Percentiles rank a stretch among this genome's conserved stretches.
Evolutionary conservation across 2,113 vertebrate genomes (phyloP).

Genomic region (Apaloderma vittatum): DNA sequence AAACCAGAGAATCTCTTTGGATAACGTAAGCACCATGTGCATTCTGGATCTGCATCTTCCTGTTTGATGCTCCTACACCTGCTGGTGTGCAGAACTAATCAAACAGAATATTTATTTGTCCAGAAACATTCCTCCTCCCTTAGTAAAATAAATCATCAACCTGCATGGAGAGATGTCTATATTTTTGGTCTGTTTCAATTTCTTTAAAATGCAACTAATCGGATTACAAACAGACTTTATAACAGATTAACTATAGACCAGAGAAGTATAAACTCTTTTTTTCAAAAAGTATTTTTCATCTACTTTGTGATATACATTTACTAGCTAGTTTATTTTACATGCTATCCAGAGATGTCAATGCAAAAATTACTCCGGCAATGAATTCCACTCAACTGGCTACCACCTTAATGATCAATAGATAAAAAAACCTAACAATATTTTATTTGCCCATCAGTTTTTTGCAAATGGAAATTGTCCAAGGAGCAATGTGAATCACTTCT

Average conservation of each 20-base stretch:
- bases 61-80: not conserved
- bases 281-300: not conserved
- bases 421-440: not conserved
- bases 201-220: not conserved
- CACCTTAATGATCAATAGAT: not conserved
- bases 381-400: not conserved
- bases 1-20: conserved; percentile 1
- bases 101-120: not conserved
- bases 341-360: not conserved
- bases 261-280: not conserved
- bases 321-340: not conserved
- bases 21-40: accelerated
- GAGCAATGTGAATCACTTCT: not conserved
- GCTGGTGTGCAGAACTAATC: not conserved
- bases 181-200: not conserved
- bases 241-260: not conserved
- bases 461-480: not conserved
- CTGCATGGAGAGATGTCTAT: not conserved
- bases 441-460: not conserved
- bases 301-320: not conserved
- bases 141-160: not conserved
- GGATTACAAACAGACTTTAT: not conserved
- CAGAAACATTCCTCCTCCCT: not conserved
- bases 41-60: not conserved
- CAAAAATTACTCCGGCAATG: not conserved